Percentiles rank a stretch among this genome's conserved stretches.
These are phyloP conservation scores for Napeogenes sylphis DNA, from an alignment of 2,888 invertebrate genomes.

Conservation along the genomic window DNA sequence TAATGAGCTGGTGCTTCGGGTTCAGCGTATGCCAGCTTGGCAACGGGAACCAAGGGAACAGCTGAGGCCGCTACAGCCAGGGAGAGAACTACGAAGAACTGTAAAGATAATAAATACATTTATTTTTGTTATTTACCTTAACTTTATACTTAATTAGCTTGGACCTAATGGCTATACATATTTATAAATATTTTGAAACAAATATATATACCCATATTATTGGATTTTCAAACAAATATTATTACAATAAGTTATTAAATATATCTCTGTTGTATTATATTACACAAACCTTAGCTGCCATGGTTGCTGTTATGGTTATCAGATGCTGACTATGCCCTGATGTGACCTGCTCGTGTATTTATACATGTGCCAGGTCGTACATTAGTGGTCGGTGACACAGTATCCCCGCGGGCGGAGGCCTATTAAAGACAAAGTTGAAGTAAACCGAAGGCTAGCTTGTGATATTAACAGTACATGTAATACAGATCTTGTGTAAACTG, in stretches of 20 bases:
- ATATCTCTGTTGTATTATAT: background rate
- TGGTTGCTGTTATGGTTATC: conserved; percentile 53
- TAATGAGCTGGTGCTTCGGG: conserved; percentile 63
- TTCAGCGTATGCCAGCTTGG: conserved; percentile 55
- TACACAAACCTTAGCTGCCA: conserved; percentile 57
- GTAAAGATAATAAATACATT: conserved; percentile 3
- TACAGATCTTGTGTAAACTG: background rate
- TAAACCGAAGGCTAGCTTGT: conserved; percentile 46
- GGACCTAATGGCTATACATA: too few relatives aligned
- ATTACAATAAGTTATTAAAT: conserved; percentile 27
- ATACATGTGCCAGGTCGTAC: conserved; percentile 47
- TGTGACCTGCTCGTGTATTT: conserved; percentile 49
- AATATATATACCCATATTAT: too few relatives aligned
- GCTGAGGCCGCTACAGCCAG: conserved; percentile 45
- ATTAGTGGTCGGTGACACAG: conserved; percentile 38
- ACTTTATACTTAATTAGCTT: too few relatives aligned
- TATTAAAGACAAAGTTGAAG: conserved; percentile 40
- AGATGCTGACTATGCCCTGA: conserved; percentile 49
- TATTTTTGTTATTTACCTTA: background rate
- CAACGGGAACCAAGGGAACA: conserved; percentile 38
- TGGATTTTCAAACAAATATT: background rate
- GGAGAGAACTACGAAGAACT: conserved; percentile 44
- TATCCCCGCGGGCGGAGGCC: conserved; percentile 34
- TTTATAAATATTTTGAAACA: too few relatives aligned
- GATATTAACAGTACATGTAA: conserved; percentile 9